Conservation (phyloP, 2,888 invertebrate species). For the Oegoconia quadripuncta region DNA sequence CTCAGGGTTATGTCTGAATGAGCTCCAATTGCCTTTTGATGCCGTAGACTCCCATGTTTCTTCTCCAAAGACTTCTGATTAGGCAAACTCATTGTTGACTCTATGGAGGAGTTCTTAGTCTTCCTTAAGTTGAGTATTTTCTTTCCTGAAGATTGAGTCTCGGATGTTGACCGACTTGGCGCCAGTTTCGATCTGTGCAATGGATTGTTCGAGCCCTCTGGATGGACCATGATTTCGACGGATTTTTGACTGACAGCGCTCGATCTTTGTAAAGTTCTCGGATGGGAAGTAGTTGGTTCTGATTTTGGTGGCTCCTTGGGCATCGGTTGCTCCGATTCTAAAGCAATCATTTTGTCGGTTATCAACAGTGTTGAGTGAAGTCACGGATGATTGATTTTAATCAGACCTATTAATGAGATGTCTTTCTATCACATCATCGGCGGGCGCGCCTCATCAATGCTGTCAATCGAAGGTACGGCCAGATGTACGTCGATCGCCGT, state of each 20-base stretch:
- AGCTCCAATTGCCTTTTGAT: slow-evolving; percentile 80
- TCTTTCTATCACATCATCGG: slow-evolving; percentile 61
- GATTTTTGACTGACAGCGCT: slow-evolving; percentile 82
- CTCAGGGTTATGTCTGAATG: slow-evolving; percentile 79
- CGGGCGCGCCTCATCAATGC: slow-evolving; percentile 65
- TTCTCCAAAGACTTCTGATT: slow-evolving; percentile 76
- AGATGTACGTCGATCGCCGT: slow-evolving; percentile 57
- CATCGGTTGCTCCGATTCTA: slow-evolving; percentile 65
- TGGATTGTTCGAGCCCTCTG: slow-evolving; percentile 66
- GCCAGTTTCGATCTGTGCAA: slow-evolving; percentile 69
- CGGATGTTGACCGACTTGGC: slow-evolving; percentile 68
- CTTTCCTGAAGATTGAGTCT: slow-evolving; percentile 66
- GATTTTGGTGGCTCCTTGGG: slow-evolving; percentile 56
- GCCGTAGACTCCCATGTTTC: slow-evolving; percentile 76
- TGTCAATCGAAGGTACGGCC: slow-evolving; percentile 67
- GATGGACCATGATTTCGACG: slow-evolving; percentile 77
- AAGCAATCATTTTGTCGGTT: slow-evolving; percentile 60
- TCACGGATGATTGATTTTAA: slow-evolving; percentile 24
- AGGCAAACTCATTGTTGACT: slow-evolving; percentile 74
- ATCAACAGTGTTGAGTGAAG: slow-evolving; percentile 8
- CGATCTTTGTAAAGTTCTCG: slow-evolving; percentile 76
- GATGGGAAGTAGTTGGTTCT: slow-evolving; percentile 60
- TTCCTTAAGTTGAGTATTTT: slow-evolving; percentile 66
- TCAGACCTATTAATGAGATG: slow-evolving; percentile 15
- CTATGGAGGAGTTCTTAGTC: slow-evolving; percentile 74